Evolutionary conservation across 2,797 vertebrate species (phyloP), one percentile per base, ranked within the genome.

Genomic region (Pitangus sulphuratus): DNA sequence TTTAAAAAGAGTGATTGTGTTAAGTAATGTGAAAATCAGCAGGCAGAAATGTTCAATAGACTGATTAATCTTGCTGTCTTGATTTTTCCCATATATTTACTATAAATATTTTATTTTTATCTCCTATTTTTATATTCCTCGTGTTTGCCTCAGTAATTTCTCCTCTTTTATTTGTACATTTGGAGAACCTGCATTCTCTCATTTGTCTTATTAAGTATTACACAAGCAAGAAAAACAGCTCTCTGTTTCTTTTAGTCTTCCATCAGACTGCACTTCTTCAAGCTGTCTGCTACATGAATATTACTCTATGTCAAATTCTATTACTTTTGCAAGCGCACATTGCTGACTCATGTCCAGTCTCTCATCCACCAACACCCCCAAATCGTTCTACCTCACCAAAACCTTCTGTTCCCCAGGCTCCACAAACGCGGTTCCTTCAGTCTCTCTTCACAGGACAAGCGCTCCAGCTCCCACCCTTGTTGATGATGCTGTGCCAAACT

Each of bases 401-500:
- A 11, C 30, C 11, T 48, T 31, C 24, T 60, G 14, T 31, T 76
- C 68, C 58, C 25, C 45, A 44, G 69, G 28, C 58, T 65, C 6
- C 39, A 24, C 45, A 60, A 71, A 60, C 15, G 8, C 48, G 25
- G 6, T 57, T 64, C 26, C 16, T 70, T 25, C 14, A 24, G 18
- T 35, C 30, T 31, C 24, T 48, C 22, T 56, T 60, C 47, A 25
- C 18, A 61, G 37, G 37, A 7, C 16, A 40, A 56, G 53, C 2
- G 1, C 21, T 66, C 30, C 24, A 44, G 25, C n/a, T 89, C 16
- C 8, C 1, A 1, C 3, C 30, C 7, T 0, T 24, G 9, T 22
- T n/a, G 37, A 25, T 66, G 53, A 12, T 84, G 24, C n/a, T 62
- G 30, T 50, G 48, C 30, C 68, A 37, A 82, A 45, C 13, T 76